Percentiles rank a stretch among this genome's conserved stretches.
phyloP scores from a whole-genome alignment of 2,888 invertebrate species.

The Ormyrus nitidulus region DNA sequence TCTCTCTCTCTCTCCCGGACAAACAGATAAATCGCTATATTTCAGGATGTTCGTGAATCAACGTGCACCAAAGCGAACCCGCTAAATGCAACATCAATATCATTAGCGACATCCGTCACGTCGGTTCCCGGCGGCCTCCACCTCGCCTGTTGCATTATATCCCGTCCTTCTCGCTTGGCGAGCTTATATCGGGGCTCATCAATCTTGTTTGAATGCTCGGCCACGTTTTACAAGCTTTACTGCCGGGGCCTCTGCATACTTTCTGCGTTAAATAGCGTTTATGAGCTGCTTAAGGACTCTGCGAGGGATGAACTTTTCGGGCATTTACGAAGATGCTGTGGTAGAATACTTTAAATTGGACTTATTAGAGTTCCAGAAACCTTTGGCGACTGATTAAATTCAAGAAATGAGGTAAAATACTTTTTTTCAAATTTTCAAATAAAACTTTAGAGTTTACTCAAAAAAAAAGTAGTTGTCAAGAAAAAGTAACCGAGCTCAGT shows the following conservation, averaged over 20 bases:
- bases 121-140: slow-evolving; percentile 4
- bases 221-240: slow-evolving; percentile 51
- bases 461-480: no score
- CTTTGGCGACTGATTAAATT: no score
- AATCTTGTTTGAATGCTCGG: slow-evolving; percentile 50
- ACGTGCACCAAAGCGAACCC: neutral
- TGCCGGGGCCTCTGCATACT: slow-evolving; percentile 38
- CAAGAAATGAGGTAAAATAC: no score
- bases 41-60: slow-evolving; percentile 44
- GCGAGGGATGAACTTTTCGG: no score
- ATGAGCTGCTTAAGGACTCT: slow-evolving; percentile 28
- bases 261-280: slow-evolving; percentile 48
- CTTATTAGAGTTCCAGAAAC: no score
- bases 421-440: no score
- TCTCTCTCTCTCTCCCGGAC: neutral
- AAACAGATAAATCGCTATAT: slow-evolving; percentile 53
- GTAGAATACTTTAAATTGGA: no score
- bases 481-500: no score
- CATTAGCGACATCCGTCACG: slow-evolving; percentile 42
- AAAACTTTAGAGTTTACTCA: no score
- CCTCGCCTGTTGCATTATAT: slow-evolving; percentile 41
- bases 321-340: no score
- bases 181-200: slow-evolving; percentile 38
- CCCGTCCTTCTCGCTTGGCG: neutral
- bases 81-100: slow-evolving; percentile 51